Conservation (phyloP, 2,113 vertebrate genomes). For the Myanophis thanlyinensis region DNA sequence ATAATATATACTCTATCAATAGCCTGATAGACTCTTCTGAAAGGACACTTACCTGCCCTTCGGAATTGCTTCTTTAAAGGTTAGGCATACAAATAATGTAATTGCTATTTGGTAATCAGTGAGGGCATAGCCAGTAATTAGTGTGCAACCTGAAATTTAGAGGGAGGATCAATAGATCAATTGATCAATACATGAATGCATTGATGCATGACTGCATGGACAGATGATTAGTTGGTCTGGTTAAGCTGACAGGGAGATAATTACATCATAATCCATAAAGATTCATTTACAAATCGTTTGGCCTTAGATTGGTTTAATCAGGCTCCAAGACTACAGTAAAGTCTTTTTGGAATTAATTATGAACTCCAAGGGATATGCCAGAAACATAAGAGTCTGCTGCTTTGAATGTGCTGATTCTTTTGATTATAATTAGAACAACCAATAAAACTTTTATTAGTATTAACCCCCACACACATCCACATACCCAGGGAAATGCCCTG, state of each 20-base stretch:
- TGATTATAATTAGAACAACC: slow-evolving; percentile 42
- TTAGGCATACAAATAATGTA: background rate
- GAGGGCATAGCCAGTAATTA: background rate
- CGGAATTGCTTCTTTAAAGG: background rate
- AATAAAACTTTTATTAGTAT: slow-evolving; percentile 36
- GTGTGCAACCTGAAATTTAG: accelerated
- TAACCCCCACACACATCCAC: slow-evolving; percentile 33
- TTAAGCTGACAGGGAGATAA: background rate
- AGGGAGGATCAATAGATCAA: background rate
- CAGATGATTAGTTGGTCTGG: background rate
- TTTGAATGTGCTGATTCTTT: slow-evolving; percentile 29
- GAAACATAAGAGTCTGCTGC: slow-evolving; percentile 29
- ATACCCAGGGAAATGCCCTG: slow-evolving; percentile 14
- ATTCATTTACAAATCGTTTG: slow-evolving; percentile 32
- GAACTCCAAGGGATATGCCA: slow-evolving; percentile 35
- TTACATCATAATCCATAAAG: slow-evolving; percentile 19
- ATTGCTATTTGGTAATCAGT: background rate
- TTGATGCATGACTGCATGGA: background rate
- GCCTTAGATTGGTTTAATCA: slow-evolving; percentile 13
- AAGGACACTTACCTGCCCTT: background rate
- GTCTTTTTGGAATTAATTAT: slow-evolving; percentile 48
- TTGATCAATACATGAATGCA: background rate
- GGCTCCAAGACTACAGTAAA: background rate
- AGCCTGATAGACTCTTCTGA: background rate
- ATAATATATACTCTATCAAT: background rate